A percentile compares a stretch with the other conserved stretches of the same genome.
These are phyloP conservation scores for Caenorhabditis afra DNA, from an alignment of 2,888 invertebrate species.

Conservation along the genomic window DNA sequence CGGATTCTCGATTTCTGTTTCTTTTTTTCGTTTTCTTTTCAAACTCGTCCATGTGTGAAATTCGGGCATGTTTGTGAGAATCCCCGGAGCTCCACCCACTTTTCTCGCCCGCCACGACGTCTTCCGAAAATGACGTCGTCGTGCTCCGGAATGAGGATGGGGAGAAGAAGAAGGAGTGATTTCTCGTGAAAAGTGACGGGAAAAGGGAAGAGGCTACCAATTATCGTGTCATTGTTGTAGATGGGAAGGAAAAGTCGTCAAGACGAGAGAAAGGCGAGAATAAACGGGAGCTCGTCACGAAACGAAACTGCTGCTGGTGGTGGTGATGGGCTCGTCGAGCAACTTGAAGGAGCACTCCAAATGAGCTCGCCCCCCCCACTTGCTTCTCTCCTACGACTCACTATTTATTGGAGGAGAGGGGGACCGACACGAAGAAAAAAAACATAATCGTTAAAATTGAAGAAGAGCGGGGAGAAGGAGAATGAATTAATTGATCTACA, in stretches of 20 bases:
- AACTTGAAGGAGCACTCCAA: slow-evolving; percentile 8
- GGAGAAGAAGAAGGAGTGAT: no score
- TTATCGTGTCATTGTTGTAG: slow-evolving; percentile 49
- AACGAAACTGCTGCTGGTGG: slow-evolving; percentile 43
- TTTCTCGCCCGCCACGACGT: slow-evolving; percentile 2
- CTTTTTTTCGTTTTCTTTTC: slow-evolving; percentile 34
- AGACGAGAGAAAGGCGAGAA: slow-evolving; percentile 17
- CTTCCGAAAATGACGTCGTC: slow-evolving; percentile 29
- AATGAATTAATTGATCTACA: slow-evolving; percentile 27
- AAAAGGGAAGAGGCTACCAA: slow-evolving; percentile 34
- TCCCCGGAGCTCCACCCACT: slow-evolving; percentile 9
- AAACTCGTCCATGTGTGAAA: slow-evolving; percentile 48
- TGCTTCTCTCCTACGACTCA: slow-evolving; percentile 21
- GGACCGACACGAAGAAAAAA: neutral
- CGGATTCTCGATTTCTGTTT: slow-evolving; percentile 2
- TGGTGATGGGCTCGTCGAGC: neutral
- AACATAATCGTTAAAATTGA: slow-evolving; percentile 1
- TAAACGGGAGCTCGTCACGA: slow-evolving; percentile 51
- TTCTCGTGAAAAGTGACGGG: no score
- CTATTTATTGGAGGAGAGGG: slow-evolving; percentile 9
- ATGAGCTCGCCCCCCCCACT: slow-evolving; percentile 7
- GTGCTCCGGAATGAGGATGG: no score
- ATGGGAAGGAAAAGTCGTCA: no score
- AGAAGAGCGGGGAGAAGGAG: neutral
- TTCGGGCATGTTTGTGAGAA: slow-evolving; percentile 16